These are phyloP conservation scores for Halocynthia aurantium DNA, from an alignment of 23 tunicate species.

Conservation along the genomic window DNA sequence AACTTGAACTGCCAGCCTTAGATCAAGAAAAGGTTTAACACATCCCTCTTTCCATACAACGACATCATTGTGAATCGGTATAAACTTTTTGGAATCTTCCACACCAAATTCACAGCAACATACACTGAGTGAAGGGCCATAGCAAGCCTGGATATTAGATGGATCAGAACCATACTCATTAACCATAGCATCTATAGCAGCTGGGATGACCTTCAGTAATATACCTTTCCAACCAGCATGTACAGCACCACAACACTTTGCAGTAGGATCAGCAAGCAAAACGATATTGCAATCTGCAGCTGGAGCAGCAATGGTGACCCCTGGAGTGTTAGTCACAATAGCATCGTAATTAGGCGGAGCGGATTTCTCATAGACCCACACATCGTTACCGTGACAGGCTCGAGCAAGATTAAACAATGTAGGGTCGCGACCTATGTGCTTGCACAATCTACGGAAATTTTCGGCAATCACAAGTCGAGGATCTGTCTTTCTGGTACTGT, in stretches of 20 bases:
- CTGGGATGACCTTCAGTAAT: conserved; percentile 38
- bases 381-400: conserved; percentile 70
- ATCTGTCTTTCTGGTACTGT: conserved; percentile 39
- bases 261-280: conserved; percentile 54
- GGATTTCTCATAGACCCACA: conserved; percentile 68
- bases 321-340: conserved; percentile 63
- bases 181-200: conserved; percentile 45
- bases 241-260: conserved; percentile 72
- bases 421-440: conserved; percentile 26
- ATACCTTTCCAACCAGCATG: conserved; percentile 97
- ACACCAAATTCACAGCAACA: conserved; percentile 85
- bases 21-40: conserved; percentile 57
- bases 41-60: conserved; percentile 54
- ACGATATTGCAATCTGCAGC: conserved; percentile 92
- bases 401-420: conserved; percentile 41
- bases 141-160: conserved; percentile 37
- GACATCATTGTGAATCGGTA: conserved; percentile 31
- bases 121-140: conserved; percentile 78
- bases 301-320: conserved; percentile 65
- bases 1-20: conserved; percentile 45
- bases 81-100: conserved; percentile 51
- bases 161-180: conserved; percentile 55
- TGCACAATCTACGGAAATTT: conserved; percentile 41
- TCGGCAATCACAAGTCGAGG: conserved; percentile 36
- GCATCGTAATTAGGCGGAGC: conserved; percentile 74